Conservation (phyloP, 2,888 invertebrate genomes). For the Bellardia pandia region DNA sequence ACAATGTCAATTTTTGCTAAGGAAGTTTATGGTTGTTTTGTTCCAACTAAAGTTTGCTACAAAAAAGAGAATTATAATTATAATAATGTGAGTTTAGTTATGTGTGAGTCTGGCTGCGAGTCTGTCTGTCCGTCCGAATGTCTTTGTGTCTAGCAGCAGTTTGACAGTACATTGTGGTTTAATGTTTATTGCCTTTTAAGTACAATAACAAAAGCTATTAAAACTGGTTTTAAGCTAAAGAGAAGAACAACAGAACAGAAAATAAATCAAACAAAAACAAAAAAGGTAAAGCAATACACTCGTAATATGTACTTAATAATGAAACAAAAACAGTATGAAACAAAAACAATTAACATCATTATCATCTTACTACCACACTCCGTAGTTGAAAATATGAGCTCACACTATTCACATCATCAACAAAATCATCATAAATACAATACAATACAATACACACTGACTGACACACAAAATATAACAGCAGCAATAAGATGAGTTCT, state of each 20-base stretch:
- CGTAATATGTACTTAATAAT: conserved; percentile 39
- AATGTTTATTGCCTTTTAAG: conserved; percentile 69
- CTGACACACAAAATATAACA: background rate
- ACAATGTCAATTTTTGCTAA: conserved; percentile 40
- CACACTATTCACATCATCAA: conserved; percentile 51
- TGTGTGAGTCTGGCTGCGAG: background rate
- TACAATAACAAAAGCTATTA: conserved; percentile 63
- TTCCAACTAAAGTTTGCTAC: conserved; percentile 11
- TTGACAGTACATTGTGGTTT: conserved; percentile 59
- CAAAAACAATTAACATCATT: conserved; percentile 42
- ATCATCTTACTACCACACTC: background rate
- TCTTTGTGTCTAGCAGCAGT: conserved; percentile 51
- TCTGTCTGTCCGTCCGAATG: conserved; percentile 1
- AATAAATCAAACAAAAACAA: conserved; percentile 9
- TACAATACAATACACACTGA: background rate
- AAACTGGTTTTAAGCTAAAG: conserved; percentile 62
- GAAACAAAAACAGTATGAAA: conserved; percentile 39
- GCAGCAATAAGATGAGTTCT: background rate
- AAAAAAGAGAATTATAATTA: background rate
- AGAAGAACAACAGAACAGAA: conserved; percentile 11
- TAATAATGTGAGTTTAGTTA: background rate
- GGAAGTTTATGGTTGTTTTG: conserved; percentile 63
- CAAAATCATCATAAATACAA: background rate
- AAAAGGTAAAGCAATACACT: conserved; percentile 28
- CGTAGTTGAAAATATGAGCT: conserved; percentile 43